Evolutionary conservation across 30 jellyfish, hydroid and myxozoan genomes (phyloP), one percentile per base, ranked within the genome.

Genomic region (Rhopilema esculentum): DNA sequence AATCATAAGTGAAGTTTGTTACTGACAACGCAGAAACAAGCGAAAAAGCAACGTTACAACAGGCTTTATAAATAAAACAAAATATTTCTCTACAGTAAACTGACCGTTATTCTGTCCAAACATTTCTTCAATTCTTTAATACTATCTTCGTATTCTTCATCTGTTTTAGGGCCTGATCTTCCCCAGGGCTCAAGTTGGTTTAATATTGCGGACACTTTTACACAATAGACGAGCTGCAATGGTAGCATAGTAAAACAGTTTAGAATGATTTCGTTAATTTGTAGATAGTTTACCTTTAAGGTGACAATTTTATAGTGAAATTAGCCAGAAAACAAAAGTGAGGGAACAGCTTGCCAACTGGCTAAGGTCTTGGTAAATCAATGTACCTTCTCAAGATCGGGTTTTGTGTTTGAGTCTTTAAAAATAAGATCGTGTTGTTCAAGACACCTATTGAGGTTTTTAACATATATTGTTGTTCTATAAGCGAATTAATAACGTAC

Each of bases 181-280:
- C 95, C 91, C 96, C 97, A 85, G 16, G 98, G 99, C 4, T 93
- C 89, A 17, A 96, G 89, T 30, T 53, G 83, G 62, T 88, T 94
- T 49, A 91, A 52, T 1, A 91, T 82, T 21, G 89, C 48, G 7
- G 73, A 28, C 12, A 97, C 93, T 76, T 91, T 80, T 16, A 91
- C 95, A 57, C 86, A 63, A 73, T 91, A 69, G 8, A 96, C 99
- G 20, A 93, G 83, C 98, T 93, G 30, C 16, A 51, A 24, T 20
- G 18, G 30, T 28, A 64, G 82, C 7, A 51, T 86, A 12, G 64
- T 23, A 27, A 63, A 51, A 64, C 49, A 4, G 27, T 79, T 61
- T 72, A 12, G 22, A n/a, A n/a, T n/a, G n/a, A n/a, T n/a, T n/a
- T 24, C 19, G 19, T 22, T 8, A 24, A 21, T 9, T 72, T 72